These are phyloP conservation scores for Drosophila saltans DNA, from an alignment of 1,140 invertebrate genomes.

Conservation along the genomic window DNA sequence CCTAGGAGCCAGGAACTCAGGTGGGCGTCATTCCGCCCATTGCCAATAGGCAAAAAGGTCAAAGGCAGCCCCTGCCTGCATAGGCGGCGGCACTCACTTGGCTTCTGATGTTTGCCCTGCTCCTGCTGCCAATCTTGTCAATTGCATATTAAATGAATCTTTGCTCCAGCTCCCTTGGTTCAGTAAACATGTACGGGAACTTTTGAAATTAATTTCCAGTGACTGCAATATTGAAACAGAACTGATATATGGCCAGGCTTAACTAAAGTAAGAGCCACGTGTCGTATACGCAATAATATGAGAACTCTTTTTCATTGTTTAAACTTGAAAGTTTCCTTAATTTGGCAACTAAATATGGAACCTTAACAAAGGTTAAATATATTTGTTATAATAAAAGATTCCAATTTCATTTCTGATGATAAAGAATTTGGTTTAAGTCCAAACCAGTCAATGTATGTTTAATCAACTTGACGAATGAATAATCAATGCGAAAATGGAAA, in stretches of 20 bases:
- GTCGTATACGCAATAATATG: too few relatives aligned
- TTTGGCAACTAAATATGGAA: too few relatives aligned
- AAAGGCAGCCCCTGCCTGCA: conserved; percentile 1
- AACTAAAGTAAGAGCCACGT: too few relatives aligned
- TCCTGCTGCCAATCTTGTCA: conserved; percentile 6
- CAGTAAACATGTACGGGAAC: not conserved
- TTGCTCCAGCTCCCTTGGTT: not conserved
- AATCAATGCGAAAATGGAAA: not conserved
- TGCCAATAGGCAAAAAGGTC: conserved; percentile 11
- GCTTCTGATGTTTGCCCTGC: not conserved
- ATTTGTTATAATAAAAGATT: too few relatives aligned
- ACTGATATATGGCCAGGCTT: not conserved
- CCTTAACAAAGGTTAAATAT: too few relatives aligned
- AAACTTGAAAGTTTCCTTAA: too few relatives aligned
- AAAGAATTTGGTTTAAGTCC: not conserved
- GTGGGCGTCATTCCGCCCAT: not conserved
- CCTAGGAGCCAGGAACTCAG: not conserved
- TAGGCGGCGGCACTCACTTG: not conserved
- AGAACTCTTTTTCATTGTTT: too few relatives aligned
- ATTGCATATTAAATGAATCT: conserved; percentile 11
- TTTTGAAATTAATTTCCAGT: not conserved
- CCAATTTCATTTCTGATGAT: not conserved
- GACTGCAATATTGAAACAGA: not conserved
- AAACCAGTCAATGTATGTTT: not conserved
- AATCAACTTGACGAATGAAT: not conserved